A percentile compares a stretch with the other conserved stretches of the same genome.
Conservation (phyloP, 2,888 invertebrate genomes). For the Epirrhoe tristata region DNA sequence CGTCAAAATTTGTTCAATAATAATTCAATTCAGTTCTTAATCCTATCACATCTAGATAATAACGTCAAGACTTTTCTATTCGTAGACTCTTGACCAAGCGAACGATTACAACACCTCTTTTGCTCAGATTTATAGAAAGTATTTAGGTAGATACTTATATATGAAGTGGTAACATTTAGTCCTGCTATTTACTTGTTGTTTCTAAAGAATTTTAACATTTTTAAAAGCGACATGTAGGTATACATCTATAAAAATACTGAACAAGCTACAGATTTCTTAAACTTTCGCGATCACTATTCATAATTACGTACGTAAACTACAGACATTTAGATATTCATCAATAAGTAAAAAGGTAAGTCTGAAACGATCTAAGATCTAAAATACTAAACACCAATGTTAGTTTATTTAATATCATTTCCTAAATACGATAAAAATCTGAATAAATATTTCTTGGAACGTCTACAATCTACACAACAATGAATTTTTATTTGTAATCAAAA, state of each 20-base stretch:
- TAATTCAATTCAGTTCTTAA: constrained; percentile 14
- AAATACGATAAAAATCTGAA: background rate
- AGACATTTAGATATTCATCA: background rate
- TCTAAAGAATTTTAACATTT: background rate
- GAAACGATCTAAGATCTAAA: background rate
- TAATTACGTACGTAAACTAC: too few relatives aligned
- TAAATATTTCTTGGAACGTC: background rate
- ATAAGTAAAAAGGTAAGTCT: background rate
- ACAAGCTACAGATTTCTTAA: background rate
- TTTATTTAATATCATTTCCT: too few relatives aligned
- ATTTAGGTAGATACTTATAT: too few relatives aligned
- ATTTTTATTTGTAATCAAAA: constrained; percentile 22
- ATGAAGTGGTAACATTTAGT: background rate
- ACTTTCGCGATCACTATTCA: too few relatives aligned
- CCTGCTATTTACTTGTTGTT: background rate
- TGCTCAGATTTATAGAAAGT: too few relatives aligned
- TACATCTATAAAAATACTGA: background rate
- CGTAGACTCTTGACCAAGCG: background rate
- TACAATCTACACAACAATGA: background rate
- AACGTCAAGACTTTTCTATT: constrained; percentile 14
- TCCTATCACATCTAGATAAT: constrained; percentile 9
- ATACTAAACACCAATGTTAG: too few relatives aligned
- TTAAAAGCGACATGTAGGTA: background rate
- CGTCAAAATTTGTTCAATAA: background rate
- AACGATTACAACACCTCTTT: background rate